Percentiles rank a stretch among this genome's conserved stretches.
Conservation (phyloP, 2,113 vertebrate genomes). For the Peucedramus taeniatus region DNA sequence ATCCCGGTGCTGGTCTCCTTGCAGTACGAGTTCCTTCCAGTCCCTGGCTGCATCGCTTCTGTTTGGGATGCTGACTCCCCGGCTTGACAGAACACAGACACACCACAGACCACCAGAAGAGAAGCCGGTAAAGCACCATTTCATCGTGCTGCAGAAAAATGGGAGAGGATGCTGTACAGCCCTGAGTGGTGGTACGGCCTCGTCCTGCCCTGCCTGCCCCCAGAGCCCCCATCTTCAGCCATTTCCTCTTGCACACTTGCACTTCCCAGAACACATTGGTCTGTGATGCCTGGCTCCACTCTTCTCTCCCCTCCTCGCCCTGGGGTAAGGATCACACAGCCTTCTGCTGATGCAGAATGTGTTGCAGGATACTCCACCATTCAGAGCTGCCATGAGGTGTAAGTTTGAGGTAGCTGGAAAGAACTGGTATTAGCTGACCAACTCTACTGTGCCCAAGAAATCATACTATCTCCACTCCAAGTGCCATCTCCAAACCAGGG, state of each 20-base stretch:
- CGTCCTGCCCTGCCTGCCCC: not conserved
- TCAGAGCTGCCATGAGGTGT: not conserved
- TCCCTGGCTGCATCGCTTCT: not conserved
- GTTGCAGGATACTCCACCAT: not conserved
- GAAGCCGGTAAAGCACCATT: not conserved
- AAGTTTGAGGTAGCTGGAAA: not conserved
- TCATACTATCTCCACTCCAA: not conserved
- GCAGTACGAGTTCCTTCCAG: not conserved
- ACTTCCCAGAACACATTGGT: not conserved
- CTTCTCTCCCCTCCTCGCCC: accelerated
- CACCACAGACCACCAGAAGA: not conserved
- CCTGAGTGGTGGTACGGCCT: not conserved
- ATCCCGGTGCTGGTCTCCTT: not conserved
- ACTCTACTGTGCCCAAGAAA: not conserved
- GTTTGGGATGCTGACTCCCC: not conserved
- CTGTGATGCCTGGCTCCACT: not conserved
- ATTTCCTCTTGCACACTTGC: not conserved
- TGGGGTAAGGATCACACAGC: not conserved
- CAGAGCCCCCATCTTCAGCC: not conserved
- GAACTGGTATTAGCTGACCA: not conserved
- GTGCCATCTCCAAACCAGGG: not conserved
- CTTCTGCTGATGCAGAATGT: not conserved
- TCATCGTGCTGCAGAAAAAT: not conserved
- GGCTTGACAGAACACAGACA: not conserved
- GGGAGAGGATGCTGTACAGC: not conserved